A percentile compares a stretch with the other conserved stretches of the same genome.
These are phyloP conservation scores for Plumapathes pennacea DNA, from an alignment of 92 coral and sea anemone species.

Conservation along the genomic window DNA sequence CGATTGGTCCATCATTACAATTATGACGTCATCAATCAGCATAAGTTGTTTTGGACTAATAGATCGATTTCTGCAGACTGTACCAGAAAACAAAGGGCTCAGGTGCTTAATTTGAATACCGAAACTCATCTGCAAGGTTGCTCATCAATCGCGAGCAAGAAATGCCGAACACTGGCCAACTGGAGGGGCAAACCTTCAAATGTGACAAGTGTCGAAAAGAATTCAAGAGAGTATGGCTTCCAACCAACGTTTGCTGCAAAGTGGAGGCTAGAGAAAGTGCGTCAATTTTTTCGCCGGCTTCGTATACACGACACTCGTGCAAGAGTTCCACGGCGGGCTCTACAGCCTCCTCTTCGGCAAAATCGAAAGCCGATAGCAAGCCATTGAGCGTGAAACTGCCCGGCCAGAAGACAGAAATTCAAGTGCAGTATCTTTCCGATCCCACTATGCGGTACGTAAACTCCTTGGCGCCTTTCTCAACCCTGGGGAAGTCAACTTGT, in stretches of 20 bases:
- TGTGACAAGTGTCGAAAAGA: slow-evolving; percentile 84
- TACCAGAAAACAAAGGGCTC: too few relatives aligned
- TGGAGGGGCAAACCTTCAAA: slow-evolving; percentile 70
- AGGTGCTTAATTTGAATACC: too few relatives aligned
- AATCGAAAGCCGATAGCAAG: slow-evolving; percentile 10
- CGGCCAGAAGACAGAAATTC: slow-evolving; percentile 16
- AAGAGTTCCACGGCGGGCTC: slow-evolving; percentile 27
- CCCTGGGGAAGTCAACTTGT: slow-evolving; percentile 89
- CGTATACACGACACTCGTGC: slow-evolving; percentile 65
- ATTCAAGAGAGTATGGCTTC: slow-evolving; percentile 86
- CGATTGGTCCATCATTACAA: slow-evolving; percentile 51
- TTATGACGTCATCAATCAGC: slow-evolving; percentile 52
- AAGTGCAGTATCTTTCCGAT: slow-evolving; percentile 43
- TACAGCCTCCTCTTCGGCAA: slow-evolving; percentile 10
- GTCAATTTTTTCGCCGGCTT: slow-evolving; percentile 32
- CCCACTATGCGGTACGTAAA: slow-evolving; percentile 70
- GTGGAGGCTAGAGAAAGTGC: slow-evolving; percentile 32
- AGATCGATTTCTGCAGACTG: too few relatives aligned
- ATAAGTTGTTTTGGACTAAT: too few relatives aligned
- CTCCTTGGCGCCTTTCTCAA: slow-evolving; percentile 89
- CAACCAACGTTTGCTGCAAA: slow-evolving; percentile 86
- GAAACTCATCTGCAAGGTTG: too few relatives aligned
- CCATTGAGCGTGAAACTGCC: background rate
- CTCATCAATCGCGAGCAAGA: too few relatives aligned
- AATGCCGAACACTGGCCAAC: slow-evolving; percentile 93